These are phyloP conservation scores for Plebejus melissa DNA, from an alignment of 2,888 invertebrate genomes.

Conservation along the genomic window DNA sequence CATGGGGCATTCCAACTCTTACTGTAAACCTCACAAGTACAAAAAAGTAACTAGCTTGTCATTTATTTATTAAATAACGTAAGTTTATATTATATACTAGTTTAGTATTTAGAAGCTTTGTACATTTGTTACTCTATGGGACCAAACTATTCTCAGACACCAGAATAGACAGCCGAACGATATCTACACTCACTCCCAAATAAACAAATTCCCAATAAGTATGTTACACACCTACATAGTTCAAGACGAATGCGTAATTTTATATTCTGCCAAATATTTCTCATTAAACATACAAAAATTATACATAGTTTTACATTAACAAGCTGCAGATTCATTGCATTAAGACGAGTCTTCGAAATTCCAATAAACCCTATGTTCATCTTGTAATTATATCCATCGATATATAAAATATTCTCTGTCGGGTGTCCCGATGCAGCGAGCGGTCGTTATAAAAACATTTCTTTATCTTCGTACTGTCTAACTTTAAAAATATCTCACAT, in stretches of 20 bases:
- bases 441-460: conserved; percentile 30
- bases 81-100: conserved; percentile 27
- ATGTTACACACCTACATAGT: conserved; percentile 25
- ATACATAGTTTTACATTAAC: conserved; percentile 25
- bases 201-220: conserved; percentile 26
- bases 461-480: conserved; percentile 20
- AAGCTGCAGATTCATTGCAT: not conserved
- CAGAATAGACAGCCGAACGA: conserved; percentile 17
- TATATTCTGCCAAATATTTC: conserved; percentile 21
- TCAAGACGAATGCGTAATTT: conserved; percentile 22
- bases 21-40: conserved; percentile 25
- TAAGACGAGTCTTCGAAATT: conserved; percentile 11
- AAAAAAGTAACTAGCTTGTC: conserved; percentile 27
- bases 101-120: conserved; percentile 28
- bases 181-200: conserved; percentile 26
- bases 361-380: not conserved
- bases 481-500: conserved; percentile 27
- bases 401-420: conserved; percentile 27
- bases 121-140: conserved; percentile 28
- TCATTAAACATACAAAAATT: conserved; percentile 25
- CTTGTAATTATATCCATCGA: not conserved
- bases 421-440: conserved; percentile 13
- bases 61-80: conserved; percentile 28
- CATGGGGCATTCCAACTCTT: conserved; percentile 28
- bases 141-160: conserved; percentile 22